Evolutionary conservation across 1,140 invertebrate species (phyloP).

Genomic region (Drosophila seguyi): DNA sequence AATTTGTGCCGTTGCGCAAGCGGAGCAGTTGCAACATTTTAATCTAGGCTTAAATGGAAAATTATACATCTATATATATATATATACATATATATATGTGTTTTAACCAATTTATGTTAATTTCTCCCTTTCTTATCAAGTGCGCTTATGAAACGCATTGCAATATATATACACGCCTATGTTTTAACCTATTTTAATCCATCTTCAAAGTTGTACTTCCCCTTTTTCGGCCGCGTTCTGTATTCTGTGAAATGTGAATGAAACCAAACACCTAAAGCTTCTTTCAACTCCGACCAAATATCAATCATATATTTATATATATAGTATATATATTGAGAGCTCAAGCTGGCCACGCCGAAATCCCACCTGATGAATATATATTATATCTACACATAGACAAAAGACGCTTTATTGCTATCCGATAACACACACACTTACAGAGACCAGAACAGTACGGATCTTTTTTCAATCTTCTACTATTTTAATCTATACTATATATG

Average conservation of each 20-base stretch:
- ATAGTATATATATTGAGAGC: constrained; percentile 68
- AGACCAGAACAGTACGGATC: constrained; percentile 57
- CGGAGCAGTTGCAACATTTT: constrained; percentile 32
- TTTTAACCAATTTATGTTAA: constrained; percentile 51
- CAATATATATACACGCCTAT: constrained; percentile 58
- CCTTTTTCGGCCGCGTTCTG: constrained; percentile 32
- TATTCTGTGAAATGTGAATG: constrained; percentile 59
- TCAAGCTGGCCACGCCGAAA: constrained; percentile 80
- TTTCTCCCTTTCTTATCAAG: constrained; percentile 47
- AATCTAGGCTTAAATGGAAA: constrained; percentile 51
- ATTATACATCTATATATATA: constrained; percentile 36
- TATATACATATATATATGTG: too few species aligned
- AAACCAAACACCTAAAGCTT: constrained; percentile 46
- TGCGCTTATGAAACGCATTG: constrained; percentile 80
- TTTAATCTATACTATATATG: constrained; percentile 23
- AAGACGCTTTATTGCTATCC: constrained; percentile 71
- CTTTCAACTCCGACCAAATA: constrained; percentile 72
- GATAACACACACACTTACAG: constrained; percentile 29
- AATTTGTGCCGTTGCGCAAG: constrained; percentile 22
- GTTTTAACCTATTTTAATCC: constrained; percentile 16
- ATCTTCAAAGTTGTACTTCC: constrained; percentile 17
- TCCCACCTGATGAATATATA: constrained; percentile 73
- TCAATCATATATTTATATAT: constrained; percentile 39
- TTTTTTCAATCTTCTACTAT: constrained; percentile 43
- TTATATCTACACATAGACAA: constrained; percentile 58